Evolutionary conservation across 2,797 vertebrate genomes (phyloP).

Genomic region (Micropoecilia bifurca): DNA sequence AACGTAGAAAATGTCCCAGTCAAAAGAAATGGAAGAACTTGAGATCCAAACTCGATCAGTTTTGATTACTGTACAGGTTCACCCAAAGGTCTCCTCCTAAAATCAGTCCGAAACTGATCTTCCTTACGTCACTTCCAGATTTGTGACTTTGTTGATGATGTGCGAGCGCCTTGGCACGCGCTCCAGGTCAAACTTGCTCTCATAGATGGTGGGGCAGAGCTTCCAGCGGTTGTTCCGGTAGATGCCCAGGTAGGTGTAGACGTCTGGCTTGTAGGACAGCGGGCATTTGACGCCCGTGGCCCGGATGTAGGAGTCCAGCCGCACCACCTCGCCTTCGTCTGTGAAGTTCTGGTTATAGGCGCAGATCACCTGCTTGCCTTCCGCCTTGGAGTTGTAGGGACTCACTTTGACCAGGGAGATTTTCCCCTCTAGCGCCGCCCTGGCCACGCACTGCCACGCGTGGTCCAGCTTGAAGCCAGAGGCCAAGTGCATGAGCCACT

Average conservation of each 20-base stretch:
- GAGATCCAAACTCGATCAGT: slow-evolving; percentile 14
- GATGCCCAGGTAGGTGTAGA: slow-evolving; percentile 91
- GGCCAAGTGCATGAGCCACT: slow-evolving; percentile 92
- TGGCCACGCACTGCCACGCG: slow-evolving; percentile 89
- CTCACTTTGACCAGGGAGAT: slow-evolving; percentile 87
- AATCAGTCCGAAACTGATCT: neutral
- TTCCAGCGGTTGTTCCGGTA: slow-evolving; percentile 92
- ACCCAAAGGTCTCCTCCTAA: slow-evolving; percentile 5
- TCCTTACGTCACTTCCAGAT: slow-evolving; percentile 84
- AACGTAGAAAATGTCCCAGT: slow-evolving; percentile 10
- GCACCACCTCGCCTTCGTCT: slow-evolving; percentile 84
- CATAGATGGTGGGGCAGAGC: slow-evolving; percentile 91
- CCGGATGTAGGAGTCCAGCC: slow-evolving; percentile 85
- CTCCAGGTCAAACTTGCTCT: slow-evolving; percentile 91
- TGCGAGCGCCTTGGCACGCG: slow-evolving; percentile 88
- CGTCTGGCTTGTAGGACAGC: slow-evolving; percentile 90
- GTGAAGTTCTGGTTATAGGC: slow-evolving; percentile 89
- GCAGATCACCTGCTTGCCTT: slow-evolving; percentile 87
- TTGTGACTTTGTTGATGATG: slow-evolving; percentile 87
- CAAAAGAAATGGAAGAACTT: slow-evolving; percentile 40
- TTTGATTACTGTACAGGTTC: neutral
- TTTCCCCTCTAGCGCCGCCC: slow-evolving; percentile 84
- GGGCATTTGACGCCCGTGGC: slow-evolving; percentile 88
- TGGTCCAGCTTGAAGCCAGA: slow-evolving; percentile 91
- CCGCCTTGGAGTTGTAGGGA: slow-evolving; percentile 75